A percentile compares a stretch with the other conserved stretches of the same genome.
Evolutionary conservation across 2,888 invertebrate genomes (phyloP).

Genomic region (Eupithecia pulchellata): DNA sequence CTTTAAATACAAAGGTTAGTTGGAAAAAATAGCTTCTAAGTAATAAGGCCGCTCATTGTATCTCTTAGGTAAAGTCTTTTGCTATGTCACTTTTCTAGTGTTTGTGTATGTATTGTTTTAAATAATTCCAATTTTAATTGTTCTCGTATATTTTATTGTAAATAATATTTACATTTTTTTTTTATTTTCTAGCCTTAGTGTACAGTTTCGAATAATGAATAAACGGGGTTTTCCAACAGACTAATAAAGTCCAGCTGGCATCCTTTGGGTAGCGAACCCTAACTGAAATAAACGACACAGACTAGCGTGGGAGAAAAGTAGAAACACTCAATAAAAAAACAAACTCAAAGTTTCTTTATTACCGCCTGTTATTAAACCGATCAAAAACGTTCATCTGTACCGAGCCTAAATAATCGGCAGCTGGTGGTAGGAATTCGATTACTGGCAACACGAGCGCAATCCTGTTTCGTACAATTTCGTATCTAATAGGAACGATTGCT

Average conservation of each 20-base stretch:
- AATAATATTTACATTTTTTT: too few relatives aligned
- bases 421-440: constrained; percentile 37
- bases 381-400: constrained; percentile 1
- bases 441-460: constrained; percentile 29
- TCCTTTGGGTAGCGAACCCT: neutral
- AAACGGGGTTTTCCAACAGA: neutral
- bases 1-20: too few relatives aligned
- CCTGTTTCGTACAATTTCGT: constrained; percentile 31
- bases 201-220: neutral
- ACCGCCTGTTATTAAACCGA: neutral
- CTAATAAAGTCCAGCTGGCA: neutral
- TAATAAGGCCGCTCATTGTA: too few relatives aligned
- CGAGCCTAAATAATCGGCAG: constrained; percentile 26
- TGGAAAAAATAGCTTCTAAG: too few relatives aligned
- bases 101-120: too few relatives aligned
- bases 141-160: too few relatives aligned
- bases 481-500: constrained; percentile 27
- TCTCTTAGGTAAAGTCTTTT: too few relatives aligned
- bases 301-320: neutral
- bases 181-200: too few relatives aligned
- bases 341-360: neutral
- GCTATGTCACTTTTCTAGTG: too few relatives aligned
- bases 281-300: neutral
- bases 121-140: too few relatives aligned
- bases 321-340: too few relatives aligned